These are phyloP conservation scores for Ellobium chinense DNA, from an alignment of 2,888 invertebrate genomes.

Conservation along the genomic window DNA sequence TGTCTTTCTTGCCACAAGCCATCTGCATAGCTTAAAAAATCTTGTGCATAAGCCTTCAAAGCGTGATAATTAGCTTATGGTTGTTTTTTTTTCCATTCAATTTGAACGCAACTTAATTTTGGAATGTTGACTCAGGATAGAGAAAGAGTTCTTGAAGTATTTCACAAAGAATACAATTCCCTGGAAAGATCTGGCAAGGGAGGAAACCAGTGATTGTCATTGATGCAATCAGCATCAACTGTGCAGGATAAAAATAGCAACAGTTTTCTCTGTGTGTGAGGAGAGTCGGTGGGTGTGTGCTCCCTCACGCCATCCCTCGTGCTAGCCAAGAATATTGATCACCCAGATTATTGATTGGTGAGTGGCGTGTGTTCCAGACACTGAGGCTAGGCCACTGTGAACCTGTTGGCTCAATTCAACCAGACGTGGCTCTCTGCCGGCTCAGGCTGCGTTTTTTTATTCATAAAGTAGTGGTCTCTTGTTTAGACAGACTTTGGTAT, in stretches of 20 bases:
- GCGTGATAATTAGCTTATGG: too few species aligned
- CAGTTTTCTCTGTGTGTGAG: too few species aligned
- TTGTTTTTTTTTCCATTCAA: too few species aligned
- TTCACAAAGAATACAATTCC: too few species aligned
- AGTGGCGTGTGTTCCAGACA: constrained; percentile 33
- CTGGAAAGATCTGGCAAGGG: too few species aligned
- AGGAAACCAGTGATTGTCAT: not conserved
- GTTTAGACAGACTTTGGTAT: not conserved
- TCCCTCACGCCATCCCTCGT: not conserved
- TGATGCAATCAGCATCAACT: constrained; percentile 29
- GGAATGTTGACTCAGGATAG: too few species aligned
- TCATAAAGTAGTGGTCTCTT: not conserved
- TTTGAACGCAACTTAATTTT: too few species aligned
- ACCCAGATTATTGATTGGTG: constrained; percentile 24
- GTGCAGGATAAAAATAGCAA: not conserved
- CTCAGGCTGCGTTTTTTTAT: not conserved
- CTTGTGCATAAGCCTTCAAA: too few species aligned
- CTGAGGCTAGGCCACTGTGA: not conserved
- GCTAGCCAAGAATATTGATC: constrained; percentile 28
- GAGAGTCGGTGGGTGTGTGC: not conserved
- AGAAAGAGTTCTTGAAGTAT: too few species aligned
- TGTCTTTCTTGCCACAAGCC: too few species aligned
- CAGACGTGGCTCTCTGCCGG: not conserved
- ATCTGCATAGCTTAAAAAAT: too few species aligned
- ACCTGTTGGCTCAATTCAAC: not conserved